phyloP scores from a whole-genome alignment of 2,797 vertebrate species.

The Notamacropus eugenii region DNA sequence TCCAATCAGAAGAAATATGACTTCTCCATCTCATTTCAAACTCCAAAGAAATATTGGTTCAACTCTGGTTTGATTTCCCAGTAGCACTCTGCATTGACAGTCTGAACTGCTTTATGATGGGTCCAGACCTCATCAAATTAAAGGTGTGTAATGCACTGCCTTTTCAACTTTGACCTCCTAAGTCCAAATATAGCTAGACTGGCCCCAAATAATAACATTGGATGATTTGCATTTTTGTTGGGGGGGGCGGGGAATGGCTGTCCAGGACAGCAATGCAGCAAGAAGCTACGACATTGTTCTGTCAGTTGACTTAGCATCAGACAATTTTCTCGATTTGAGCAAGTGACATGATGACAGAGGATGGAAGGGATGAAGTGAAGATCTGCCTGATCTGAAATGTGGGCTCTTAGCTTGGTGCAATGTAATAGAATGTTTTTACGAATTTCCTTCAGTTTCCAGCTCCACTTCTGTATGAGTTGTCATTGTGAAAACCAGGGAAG shows the following conservation, averaged over 20 bases:
- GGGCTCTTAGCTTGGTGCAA: not conserved
- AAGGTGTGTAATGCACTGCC: not conserved
- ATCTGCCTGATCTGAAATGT: not conserved
- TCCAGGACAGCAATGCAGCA: not conserved
- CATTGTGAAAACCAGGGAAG: not conserved
- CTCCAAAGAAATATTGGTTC: not conserved
- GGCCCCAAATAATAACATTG: not conserved
- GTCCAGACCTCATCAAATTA: not conserved
- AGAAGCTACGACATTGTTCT: not conserved
- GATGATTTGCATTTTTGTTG: not conserved
- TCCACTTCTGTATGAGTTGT: not conserved
- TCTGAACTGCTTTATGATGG: not conserved
- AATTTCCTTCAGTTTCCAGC: not conserved
- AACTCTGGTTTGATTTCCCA: not conserved
- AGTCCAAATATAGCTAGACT: not conserved
- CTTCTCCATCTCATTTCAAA: slow-evolving; percentile 3
- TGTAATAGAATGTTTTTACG: not conserved
- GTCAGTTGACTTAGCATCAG: not conserved
- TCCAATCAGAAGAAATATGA: not conserved
- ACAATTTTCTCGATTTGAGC: not conserved
- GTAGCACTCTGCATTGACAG: not conserved
- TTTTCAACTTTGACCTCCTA: not conserved
- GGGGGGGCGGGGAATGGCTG: too few species aligned
- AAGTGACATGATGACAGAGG: not conserved
- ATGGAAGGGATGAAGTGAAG: not conserved